A percentile compares a stretch with the other conserved stretches of the same genome.
phyloP scores from a whole-genome alignment of 2,797 vertebrate genomes.

The Botia almorhae region DNA sequence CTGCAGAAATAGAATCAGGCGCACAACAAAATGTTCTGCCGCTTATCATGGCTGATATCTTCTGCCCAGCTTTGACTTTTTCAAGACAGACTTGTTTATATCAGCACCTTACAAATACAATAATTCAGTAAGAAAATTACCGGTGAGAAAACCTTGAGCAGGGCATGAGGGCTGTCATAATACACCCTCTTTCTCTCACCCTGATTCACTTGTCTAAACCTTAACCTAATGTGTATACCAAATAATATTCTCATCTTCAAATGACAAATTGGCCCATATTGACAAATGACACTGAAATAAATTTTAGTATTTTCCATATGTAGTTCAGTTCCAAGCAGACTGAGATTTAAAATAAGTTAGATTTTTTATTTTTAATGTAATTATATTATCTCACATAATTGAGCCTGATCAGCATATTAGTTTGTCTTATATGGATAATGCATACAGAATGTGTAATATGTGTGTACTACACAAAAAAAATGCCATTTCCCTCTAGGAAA shows the following conservation, averaged over 20 bases:
- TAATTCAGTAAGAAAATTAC: conserved; percentile 1
- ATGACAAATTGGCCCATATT: conserved; percentile 1
- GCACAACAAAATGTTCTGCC: too few relatives aligned
- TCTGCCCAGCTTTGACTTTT: background rate
- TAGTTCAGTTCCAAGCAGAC: background rate
- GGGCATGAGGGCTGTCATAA: conserved; percentile 2
- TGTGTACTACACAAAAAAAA: conserved; percentile 26
- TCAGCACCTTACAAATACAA: background rate
- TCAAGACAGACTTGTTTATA: background rate
- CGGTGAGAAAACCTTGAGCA: background rate
- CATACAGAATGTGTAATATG: conserved; percentile 1
- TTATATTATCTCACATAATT: conserved; percentile 19
- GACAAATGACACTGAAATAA: conserved; percentile 24
- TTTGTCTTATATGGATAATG: conserved; percentile 6
- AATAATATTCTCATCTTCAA: conserved; percentile 18
- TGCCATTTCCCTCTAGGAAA: background rate
- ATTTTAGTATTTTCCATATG: background rate
- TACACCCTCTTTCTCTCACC: conserved; percentile 3
- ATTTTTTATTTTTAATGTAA: background rate
- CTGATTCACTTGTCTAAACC: background rate
- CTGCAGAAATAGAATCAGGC: too few relatives aligned
- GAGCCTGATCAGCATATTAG: conserved; percentile 16
- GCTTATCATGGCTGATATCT: background rate
- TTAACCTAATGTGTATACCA: conserved; percentile 6
- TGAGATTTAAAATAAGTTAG: conserved; percentile 30